A percentile compares a stretch with the other conserved stretches of the same genome.
Evolutionary conservation across 2,888 invertebrate species (phyloP).

Genomic region (Phlogophora meticulosa): DNA sequence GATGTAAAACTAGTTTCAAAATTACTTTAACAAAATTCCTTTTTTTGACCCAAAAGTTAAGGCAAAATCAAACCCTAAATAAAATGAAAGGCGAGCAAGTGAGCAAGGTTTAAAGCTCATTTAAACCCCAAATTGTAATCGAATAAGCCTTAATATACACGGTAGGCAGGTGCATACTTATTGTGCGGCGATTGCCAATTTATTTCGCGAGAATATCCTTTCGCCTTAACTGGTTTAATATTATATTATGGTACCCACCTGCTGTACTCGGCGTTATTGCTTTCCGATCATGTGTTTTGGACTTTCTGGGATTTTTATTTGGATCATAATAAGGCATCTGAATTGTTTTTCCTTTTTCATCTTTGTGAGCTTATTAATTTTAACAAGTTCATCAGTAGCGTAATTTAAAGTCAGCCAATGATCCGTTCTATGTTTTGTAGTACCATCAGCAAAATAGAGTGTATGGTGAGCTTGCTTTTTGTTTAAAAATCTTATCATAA

Average conservation of each 20-base stretch:
- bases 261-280: slow-evolving; percentile 27
- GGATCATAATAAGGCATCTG: slow-evolving; percentile 9
- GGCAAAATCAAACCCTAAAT: neutral
- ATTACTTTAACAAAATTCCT: no score
- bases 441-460: no score
- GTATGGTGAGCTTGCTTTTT: neutral
- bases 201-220: slow-evolving; percentile 73
- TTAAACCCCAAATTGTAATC: slow-evolving; percentile 14
- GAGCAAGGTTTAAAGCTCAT: slow-evolving; percentile 7
- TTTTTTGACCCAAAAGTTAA: neutral
- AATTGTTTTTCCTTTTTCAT: neutral
- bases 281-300: slow-evolving; percentile 27
- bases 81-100: slow-evolving; percentile 8
- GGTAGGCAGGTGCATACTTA: slow-evolving; percentile 66
- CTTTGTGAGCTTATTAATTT: neutral
- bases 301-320: slow-evolving; percentile 21
- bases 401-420: neutral
- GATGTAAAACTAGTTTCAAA: no score
- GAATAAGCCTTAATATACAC: slow-evolving; percentile 30
- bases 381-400: neutral
- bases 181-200: slow-evolving; percentile 65
- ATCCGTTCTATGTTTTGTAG: neutral
- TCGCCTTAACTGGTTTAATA: slow-evolving; percentile 62
- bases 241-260: slow-evolving; percentile 53
- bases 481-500: neutral